Evolutionary conservation across 92 coral and sea anemone species (phyloP).

Genomic region (Nematostella vectensis): DNA sequence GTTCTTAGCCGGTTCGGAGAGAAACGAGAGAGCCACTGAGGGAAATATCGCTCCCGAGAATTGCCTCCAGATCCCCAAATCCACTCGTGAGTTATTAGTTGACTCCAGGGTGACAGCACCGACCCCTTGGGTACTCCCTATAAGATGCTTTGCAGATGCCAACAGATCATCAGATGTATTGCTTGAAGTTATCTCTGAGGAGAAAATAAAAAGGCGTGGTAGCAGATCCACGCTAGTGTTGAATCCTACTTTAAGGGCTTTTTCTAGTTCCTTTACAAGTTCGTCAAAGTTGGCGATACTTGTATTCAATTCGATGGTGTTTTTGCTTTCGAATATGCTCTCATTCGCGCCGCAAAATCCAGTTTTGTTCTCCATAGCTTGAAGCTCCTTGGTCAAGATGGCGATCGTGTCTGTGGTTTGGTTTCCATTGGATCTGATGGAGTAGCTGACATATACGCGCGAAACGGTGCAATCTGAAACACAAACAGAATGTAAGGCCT

Average conservation of each 20-base stretch:
- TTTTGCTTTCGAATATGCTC: background rate
- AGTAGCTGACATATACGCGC: too few relatives aligned
- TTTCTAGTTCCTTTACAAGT: background rate
- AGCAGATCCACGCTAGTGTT: slow-evolving; percentile 2
- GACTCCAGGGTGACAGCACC: background rate
- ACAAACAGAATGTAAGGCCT: background rate
- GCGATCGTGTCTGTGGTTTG: background rate
- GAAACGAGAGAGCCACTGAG: slow-evolving; percentile 8
- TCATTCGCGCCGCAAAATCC: background rate
- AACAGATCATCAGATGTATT: slow-evolving; percentile 1
- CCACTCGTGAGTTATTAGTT: background rate
- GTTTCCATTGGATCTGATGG: background rate
- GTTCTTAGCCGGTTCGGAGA: slow-evolving; percentile 1
- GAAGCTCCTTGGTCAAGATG: background rate
- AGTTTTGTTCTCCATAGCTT: background rate
- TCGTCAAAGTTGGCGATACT: slow-evolving; percentile 1
- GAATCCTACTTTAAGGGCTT: background rate
- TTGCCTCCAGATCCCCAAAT: slow-evolving; percentile 23
- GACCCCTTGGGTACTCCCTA: background rate
- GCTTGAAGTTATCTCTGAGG: slow-evolving; percentile 7
- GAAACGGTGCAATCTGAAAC: slow-evolving; percentile 8
- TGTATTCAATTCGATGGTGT: too few relatives aligned
- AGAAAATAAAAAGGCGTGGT: slow-evolving; percentile 13
- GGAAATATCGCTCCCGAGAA: slow-evolving; percentile 12
- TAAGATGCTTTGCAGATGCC: background rate